These are phyloP conservation scores for Drosophila bifasciata DNA, from an alignment of 1,140 invertebrate species.

Conservation along the genomic window DNA sequence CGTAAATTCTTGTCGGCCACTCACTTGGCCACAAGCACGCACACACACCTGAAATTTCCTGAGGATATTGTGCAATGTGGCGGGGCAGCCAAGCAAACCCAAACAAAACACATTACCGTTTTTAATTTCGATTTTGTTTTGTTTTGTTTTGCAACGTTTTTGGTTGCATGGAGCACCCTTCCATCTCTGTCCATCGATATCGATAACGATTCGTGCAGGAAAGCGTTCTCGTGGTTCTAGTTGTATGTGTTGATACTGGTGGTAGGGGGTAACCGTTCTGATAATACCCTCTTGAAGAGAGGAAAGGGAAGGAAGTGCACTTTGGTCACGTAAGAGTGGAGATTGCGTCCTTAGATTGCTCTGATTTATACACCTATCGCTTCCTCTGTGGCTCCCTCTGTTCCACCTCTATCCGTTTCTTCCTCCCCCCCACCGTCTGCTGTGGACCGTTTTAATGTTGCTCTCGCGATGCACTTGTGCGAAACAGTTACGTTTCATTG, in stretches of 20 bases:
- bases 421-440: background rate
- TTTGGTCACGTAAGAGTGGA: slow-evolving; percentile 13
- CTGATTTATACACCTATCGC: too few relatives aligned
- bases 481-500: slow-evolving; percentile 78
- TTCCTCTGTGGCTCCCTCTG: background rate
- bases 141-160: slow-evolving; percentile 30
- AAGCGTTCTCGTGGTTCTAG: background rate
- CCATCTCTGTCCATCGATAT: background rate
- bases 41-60: slow-evolving; percentile 33
- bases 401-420: background rate
- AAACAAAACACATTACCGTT: slow-evolving; percentile 45
- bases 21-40: slow-evolving; percentile 12
- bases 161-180: slow-evolving; percentile 17
- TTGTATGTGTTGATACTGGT: background rate
- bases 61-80: slow-evolving; percentile 49
- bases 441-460: slow-evolving; percentile 44
- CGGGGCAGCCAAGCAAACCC: slow-evolving; percentile 50
- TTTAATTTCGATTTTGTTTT: slow-evolving; percentile 31
- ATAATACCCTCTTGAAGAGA: slow-evolving; percentile 2
- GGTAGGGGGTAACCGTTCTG: slow-evolving; percentile 4
- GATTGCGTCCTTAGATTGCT: slow-evolving; percentile 9
- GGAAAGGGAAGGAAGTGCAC: background rate
- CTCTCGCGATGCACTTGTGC: slow-evolving; percentile 66
- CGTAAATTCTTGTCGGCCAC: slow-evolving; percentile 56
- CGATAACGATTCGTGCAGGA: background rate